Base-by-base conservation (phyloP, 2,113 vertebrate species). In the Manacus vitellinus region DNA sequence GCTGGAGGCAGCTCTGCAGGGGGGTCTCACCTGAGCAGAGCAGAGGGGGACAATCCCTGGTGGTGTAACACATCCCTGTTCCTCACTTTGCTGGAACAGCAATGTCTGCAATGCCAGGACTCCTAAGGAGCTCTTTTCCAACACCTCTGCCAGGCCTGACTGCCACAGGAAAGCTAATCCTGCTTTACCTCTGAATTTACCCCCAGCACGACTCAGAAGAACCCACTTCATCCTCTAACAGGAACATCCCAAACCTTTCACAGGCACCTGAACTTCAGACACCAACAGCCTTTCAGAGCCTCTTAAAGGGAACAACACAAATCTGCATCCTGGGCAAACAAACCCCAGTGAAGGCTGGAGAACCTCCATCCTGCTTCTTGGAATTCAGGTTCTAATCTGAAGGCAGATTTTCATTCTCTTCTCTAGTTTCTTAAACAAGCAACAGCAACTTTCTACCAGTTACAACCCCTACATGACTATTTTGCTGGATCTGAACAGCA, bases 171-270 rank as follows among this genome's bases (percentile, higher is more conserved):
- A 79, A 82, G 31, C n/a, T 33, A 22, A 81, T 27, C 24, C 51
- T 56, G 16, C 54, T 66, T 56, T 2, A 68, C 3, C 61, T 16
- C 1, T 0, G 3, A 39, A 39, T 27, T 49, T 5, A 49, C 19
- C 51, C 39, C 8, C n/a, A 37, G 33, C 28, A 3, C 20, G 18
- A 10, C 31, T 27, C 77, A 55, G 39, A 78, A 75, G 56, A 76
- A 43, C 10, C 43, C 8, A 31, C 37, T 54, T 44, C 41, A 49
- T 31, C 20, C 68, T 70, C 51, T 2, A 4, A 16, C 0, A 2
- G 43, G 37, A 62, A 62, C 22, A 44, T 25, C 28, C 62, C 33
- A 76, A 68, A 10, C 76, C 49, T 28, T 9, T 12, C 23, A 8
- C 2, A 31, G 11, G 68, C 1, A 33, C 54, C 39, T 30, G 79